Percentiles rank a stretch among this genome's conserved stretches.
phyloP scores from a whole-genome alignment of 2,888 invertebrate species.

The Dysmachus trigonus region DNA sequence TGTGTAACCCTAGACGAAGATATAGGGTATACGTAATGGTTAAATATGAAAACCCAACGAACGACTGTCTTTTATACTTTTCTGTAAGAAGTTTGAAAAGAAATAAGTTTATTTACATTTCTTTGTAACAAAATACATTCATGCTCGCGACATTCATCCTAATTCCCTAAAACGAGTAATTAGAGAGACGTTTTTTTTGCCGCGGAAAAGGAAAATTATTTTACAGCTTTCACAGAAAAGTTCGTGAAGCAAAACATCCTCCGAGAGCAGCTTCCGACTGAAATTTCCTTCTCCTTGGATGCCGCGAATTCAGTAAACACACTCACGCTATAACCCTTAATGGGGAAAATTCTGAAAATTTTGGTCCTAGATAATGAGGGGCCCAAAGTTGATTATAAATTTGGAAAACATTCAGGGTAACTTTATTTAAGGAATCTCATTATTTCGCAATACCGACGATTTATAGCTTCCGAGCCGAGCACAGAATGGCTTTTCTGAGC shows the following conservation, averaged over 20 bases:
- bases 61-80: neutral
- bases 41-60: neutral
- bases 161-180: neutral
- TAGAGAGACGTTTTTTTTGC: neutral
- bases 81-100: neutral
- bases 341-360: neutral
- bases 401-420: neutral
- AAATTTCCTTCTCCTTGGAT: neutral
- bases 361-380: neutral
- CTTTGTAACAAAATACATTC: neutral
- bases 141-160: neutral
- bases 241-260: neutral
- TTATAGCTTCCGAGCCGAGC: neutral
- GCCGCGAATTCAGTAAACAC: neutral
- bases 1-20: no score
- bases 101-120: neutral
- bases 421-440: neutral
- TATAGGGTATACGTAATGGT: neutral
- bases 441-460: neutral
- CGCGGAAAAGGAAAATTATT: neutral
- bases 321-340: neutral
- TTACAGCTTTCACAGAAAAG: neutral
- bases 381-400: neutral
- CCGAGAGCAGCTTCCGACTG: neutral
- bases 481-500: neutral